Evolutionary conservation across 2,888 invertebrate genomes (phyloP).

Genomic region (Polydrusus tereticollis): DNA sequence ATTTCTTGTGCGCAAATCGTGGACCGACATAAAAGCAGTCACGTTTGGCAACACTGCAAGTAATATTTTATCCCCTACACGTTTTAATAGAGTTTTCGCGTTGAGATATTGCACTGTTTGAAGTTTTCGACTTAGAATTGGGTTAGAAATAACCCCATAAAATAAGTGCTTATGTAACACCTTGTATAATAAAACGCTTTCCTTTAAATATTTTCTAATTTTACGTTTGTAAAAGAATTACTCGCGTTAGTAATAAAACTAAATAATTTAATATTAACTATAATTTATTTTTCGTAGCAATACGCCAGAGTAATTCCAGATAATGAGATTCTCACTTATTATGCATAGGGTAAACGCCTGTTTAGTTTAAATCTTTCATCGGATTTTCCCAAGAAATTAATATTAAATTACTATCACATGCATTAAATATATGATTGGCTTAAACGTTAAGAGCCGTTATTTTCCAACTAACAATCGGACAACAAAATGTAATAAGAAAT

Average conservation of each 20-base stretch:
- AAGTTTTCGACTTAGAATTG: too few species aligned
- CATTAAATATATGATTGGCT: constrained; percentile 1
- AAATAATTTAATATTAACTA: neutral
- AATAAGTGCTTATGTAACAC: too few species aligned
- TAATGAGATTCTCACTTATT: constrained; percentile 24
- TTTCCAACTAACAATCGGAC: neutral
- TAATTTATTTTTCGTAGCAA: constrained; percentile 15
- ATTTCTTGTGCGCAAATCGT: too few species aligned
- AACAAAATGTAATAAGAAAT: too few species aligned
- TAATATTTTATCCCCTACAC: too few species aligned
- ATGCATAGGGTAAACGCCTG: constrained; percentile 1
- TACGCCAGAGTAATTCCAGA: constrained; percentile 4
- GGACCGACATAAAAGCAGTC: too few species aligned
- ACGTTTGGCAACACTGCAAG: too few species aligned
- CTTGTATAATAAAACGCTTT: neutral
- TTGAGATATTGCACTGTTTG: too few species aligned
- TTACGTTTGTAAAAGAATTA: neutral
- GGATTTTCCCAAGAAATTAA: constrained; percentile 19
- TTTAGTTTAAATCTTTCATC: constrained; percentile 8
- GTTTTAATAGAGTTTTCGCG: too few species aligned
- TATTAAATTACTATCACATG: constrained; percentile 2
- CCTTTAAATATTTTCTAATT: neutral
- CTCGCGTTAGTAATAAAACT: neutral
- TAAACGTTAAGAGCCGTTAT: constrained; percentile 29
- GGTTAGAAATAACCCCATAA: too few species aligned